These are phyloP conservation scores for Cistogaster globosa DNA, from an alignment of 2,888 invertebrate genomes.

Conservation along the genomic window DNA sequence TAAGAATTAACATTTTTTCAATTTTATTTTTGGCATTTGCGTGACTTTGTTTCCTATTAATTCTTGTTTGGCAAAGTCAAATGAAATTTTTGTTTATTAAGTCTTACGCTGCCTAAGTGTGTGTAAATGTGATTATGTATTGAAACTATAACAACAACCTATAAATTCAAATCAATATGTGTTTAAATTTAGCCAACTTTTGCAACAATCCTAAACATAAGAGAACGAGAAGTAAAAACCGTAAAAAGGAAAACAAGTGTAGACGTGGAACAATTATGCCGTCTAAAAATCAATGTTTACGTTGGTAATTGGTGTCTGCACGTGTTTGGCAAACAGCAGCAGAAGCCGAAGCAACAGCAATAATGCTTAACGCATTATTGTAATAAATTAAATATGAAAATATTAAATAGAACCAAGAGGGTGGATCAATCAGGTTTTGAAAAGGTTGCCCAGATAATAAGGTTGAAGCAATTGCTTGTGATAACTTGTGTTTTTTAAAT, in stretches of 20 bases:
- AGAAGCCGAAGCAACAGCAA: not conserved
- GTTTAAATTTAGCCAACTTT: constrained; percentile 45
- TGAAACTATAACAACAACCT: constrained; percentile 82
- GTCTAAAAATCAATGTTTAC: constrained; percentile 54
- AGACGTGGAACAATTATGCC: constrained; percentile 9
- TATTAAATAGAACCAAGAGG: not conserved
- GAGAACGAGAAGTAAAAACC: not conserved
- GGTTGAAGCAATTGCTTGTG: too few species aligned
- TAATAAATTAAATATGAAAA: constrained; percentile 18
- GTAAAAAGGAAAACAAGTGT: too few species aligned
- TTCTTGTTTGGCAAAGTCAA: constrained; percentile 60
- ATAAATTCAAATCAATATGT: constrained; percentile 73
- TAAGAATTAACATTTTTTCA: constrained; percentile 15
- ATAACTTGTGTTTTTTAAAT: too few species aligned
- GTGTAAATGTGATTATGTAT: constrained; percentile 37
- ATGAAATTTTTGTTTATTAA: constrained; percentile 27
- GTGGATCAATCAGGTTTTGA: too few species aligned
- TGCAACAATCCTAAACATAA: constrained; percentile 21
- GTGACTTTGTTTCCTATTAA: constrained; percentile 57
- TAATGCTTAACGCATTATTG: not conserved
- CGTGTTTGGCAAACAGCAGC: constrained; percentile 33
- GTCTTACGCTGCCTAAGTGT: not conserved
- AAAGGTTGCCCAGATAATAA: too few species aligned
- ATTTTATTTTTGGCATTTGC: constrained; percentile 61
- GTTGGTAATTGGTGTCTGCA: constrained; percentile 54